Percentiles rank a stretch among this genome's conserved stretches.
Evolutionary conservation across 2,113 vertebrate species (phyloP).

Genomic region (Carollia perspicillata): DNA sequence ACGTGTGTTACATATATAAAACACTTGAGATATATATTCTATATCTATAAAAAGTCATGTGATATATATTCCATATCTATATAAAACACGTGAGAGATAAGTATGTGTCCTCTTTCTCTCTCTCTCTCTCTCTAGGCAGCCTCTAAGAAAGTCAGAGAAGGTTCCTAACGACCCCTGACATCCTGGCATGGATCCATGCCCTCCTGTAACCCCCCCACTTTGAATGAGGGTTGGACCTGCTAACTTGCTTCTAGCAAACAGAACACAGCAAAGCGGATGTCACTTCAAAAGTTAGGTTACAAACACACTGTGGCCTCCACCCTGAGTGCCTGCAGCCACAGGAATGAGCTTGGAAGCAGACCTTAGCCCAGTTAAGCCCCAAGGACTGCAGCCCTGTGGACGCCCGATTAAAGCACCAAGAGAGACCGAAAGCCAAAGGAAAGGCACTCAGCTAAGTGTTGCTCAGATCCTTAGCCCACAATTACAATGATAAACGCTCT

Average conservation of each 20-base stretch:
- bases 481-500: background rate
- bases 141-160: background rate
- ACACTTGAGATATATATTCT: too few species aligned
- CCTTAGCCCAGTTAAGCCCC: background rate
- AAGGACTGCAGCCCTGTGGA: background rate
- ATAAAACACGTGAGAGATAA: too few species aligned
- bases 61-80: too few species aligned
- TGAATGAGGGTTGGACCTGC: background rate
- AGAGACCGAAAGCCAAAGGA: background rate
- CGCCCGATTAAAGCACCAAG: background rate
- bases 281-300: background rate
- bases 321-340: background rate
- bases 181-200: background rate
- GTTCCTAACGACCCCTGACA: background rate
- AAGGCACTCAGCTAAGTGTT: background rate
- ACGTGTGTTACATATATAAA: too few species aligned
- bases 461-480: background rate
- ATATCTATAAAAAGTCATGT: too few species aligned
- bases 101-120: too few species aligned
- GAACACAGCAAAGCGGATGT: background rate
- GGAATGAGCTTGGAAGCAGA: background rate
- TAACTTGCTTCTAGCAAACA: background rate
- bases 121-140: too few species aligned
- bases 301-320: background rate
- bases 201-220: background rate